Evolutionary conservation across 2,888 invertebrate genomes (phyloP).

Genomic region (Tachystola acroxantha): DNA sequence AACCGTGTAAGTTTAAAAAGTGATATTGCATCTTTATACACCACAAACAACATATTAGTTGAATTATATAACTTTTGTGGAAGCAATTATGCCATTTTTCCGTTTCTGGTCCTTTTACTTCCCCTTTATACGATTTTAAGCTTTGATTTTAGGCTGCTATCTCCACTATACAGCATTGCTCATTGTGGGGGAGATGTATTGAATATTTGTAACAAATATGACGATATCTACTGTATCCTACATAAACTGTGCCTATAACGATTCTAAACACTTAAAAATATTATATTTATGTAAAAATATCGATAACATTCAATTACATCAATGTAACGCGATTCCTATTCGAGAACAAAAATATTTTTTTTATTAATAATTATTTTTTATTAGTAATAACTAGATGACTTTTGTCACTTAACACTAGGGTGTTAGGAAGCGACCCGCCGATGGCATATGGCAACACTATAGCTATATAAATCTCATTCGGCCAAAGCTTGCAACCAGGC

Average conservation of each 20-base stretch:
- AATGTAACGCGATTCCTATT: slow-evolving; percentile 58
- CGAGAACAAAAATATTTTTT: slow-evolving; percentile 70
- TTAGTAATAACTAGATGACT: slow-evolving; percentile 69
- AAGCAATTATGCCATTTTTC: no score
- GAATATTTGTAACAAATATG: background rate
- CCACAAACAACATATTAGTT: no score
- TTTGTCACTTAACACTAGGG: slow-evolving; percentile 48
- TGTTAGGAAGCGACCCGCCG: slow-evolving; percentile 60
- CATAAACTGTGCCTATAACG: slow-evolving; percentile 21
- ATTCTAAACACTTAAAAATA: slow-evolving; percentile 50
- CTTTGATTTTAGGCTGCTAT: no score
- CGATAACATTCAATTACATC: slow-evolving; percentile 65
- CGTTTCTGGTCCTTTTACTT: no score
- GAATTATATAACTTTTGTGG: no score
- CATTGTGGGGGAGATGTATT: no score
- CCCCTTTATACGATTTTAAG: no score
- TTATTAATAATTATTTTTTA: slow-evolving; percentile 40
- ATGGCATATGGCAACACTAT: slow-evolving; percentile 52
- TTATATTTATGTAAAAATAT: slow-evolving; percentile 59
- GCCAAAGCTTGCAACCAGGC: slow-evolving; percentile 3
- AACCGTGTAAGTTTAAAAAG: no score
- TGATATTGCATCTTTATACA: no score
- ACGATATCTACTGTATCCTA: slow-evolving; percentile 2
- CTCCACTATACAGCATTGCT: no score
- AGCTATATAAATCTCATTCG: slow-evolving; percentile 36